These are phyloP conservation scores for Cnemophilus loriae DNA, from an alignment of 2,113 vertebrate species.

Conservation along the genomic window DNA sequence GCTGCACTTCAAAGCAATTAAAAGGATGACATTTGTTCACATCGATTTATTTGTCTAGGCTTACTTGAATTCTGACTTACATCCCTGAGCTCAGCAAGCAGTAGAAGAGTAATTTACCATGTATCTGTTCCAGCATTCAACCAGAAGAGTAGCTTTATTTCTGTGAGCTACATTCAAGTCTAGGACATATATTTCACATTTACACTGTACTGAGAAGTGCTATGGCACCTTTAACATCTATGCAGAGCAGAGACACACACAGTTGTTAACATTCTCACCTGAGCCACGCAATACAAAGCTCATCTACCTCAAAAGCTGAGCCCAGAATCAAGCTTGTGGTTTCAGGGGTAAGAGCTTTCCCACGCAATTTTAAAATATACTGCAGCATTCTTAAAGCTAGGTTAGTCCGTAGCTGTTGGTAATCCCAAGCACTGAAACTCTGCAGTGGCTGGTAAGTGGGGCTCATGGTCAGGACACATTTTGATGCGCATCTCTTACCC, in stretches of 20 bases:
- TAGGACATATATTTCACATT: not conserved
- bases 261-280: not conserved
- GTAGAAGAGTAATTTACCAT: not conserved
- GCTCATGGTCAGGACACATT: not conserved
- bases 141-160: not conserved
- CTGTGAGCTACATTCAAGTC: not conserved
- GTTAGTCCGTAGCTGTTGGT: not conserved
- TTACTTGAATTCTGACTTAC: not conserved
- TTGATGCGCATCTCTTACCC: constrained; percentile 73
- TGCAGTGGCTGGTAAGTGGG: not conserved
- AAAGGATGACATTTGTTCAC: not conserved
- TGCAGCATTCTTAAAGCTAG: not conserved
- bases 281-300: not conserved
- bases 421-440: not conserved
- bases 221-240: constrained; percentile 40
- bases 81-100: not conserved
- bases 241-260: not conserved
- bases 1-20: not conserved
- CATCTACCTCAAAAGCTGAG: not conserved
- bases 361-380: not conserved
- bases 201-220: not conserved
- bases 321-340: not conserved
- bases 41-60: not conserved
- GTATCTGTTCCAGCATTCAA: not conserved
- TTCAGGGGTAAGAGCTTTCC: not conserved